Base-by-base conservation (phyloP, 2,888 invertebrate genomes). In the Agrochola macilenta region DNA sequence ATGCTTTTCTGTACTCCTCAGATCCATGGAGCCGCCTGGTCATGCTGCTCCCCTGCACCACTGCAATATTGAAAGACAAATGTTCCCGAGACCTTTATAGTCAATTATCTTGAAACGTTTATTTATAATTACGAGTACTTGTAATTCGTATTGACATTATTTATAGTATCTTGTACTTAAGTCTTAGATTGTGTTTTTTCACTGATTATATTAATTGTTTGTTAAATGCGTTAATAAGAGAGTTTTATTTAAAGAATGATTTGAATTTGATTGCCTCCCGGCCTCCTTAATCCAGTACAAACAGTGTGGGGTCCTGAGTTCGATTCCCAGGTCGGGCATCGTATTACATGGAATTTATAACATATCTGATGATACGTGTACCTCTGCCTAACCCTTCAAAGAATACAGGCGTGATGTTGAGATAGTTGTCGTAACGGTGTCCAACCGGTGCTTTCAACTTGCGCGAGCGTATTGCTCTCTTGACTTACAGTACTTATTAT, bases 11-110 rank as follows among this genome's bases (percentile, higher is more conserved):
- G 8, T 35, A n/a, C n/a, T 70, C 54, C 39, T 9, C 69, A 84
- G 86, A 64, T 73, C 73, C 39, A 85, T 74, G 84, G 46, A 76
- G 8, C 83, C 86, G 2, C 84, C 84, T 12, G 74, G 83, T 12
- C 84, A 82, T 46, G 14, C 63, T 4, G 71, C 83, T 7, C 8
- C 46, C 3, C 74, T 84, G 35, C 83, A 86, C 1, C 64, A 75
- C 49, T 70, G 73, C 61, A 35, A 23, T 23, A 61, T 76, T 23
- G 69, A 83, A 69, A 72, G 60, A 43, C 68, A 74, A 54, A 23
- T 54, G 0, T 63, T 35, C 17, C 68, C 66, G 23, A n/a, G 4
- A 14, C 26, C 49, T 35, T 14, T 30, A 30, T 57, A 78, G 26
- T 8, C n/a, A 1, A 20, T 61, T 17, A 35, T 9, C 3, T 26